Conservation (phyloP, 2,113 vertebrate species). For the Crocuta crocuta region DNA sequence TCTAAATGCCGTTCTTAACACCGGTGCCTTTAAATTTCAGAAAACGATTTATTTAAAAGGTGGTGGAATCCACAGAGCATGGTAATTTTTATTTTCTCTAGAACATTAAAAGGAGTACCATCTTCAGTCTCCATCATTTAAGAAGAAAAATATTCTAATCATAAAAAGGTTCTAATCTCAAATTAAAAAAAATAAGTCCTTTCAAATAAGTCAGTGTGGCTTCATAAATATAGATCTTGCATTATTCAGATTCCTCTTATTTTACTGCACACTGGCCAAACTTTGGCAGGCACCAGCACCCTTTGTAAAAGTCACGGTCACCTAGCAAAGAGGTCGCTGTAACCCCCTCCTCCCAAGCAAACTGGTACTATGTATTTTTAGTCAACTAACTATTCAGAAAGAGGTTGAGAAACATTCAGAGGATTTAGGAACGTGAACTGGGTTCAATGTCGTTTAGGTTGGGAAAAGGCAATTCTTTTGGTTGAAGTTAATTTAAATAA, state of each 20-base stretch:
- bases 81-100: background rate
- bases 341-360: background rate
- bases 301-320: background rate
- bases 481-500: conserved; percentile 35
- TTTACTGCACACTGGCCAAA: background rate
- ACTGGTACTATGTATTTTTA: background rate
- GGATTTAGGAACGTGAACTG: background rate
- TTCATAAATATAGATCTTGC: background rate
- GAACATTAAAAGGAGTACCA: background rate
- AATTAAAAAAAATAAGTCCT: background rate
- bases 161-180: background rate
- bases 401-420: background rate
- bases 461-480: background rate
- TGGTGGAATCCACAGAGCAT: background rate
- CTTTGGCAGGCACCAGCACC: background rate
- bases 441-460: background rate
- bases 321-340: background rate
- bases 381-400: background rate
- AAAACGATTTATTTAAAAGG: background rate
- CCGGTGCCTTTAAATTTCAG: background rate
- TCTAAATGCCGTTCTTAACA: background rate
- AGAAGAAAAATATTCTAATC: background rate
- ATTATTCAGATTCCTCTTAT: fast-evolving
- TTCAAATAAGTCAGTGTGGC: background rate
- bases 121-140: background rate